Evolutionary conservation across 2,888 invertebrate genomes (phyloP).

Genomic region (Aspidapion aeneum): DNA sequence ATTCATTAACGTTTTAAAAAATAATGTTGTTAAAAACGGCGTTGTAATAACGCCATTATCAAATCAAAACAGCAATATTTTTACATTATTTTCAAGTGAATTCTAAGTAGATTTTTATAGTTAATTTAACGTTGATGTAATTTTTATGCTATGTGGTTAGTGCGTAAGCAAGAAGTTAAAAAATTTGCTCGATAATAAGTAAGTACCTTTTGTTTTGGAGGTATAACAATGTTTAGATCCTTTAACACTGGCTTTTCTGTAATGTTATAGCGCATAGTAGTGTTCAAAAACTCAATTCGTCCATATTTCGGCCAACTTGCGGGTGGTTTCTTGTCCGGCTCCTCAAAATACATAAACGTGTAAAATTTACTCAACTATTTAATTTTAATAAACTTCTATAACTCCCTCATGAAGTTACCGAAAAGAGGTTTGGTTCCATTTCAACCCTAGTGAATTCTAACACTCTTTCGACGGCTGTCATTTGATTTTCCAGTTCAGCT

Average conservation of each 20-base stretch:
- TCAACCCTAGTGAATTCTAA: slow-evolving; percentile 58
- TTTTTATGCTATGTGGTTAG: too few relatives aligned
- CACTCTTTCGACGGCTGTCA: slow-evolving; percentile 65
- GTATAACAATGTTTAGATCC: slow-evolving; percentile 50
- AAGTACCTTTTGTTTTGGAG: slow-evolving; percentile 52
- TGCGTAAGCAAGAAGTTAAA: too few relatives aligned
- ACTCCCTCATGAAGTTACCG: slow-evolving; percentile 29
- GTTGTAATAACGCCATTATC: too few relatives aligned
- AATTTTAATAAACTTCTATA: not conserved
- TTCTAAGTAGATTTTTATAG: too few relatives aligned
- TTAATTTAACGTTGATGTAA: too few relatives aligned
- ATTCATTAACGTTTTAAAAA: too few relatives aligned
- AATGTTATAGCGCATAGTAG: slow-evolving; percentile 60
- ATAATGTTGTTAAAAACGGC: too few relatives aligned
- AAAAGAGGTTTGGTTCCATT: slow-evolving; percentile 44
- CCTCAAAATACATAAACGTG: slow-evolving; percentile 27
- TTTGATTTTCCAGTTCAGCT: slow-evolving; percentile 61
- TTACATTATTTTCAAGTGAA: too few relatives aligned
- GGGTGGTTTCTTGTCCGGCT: slow-evolving; percentile 50
- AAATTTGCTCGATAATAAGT: too few relatives aligned
- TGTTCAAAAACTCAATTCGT: slow-evolving; percentile 55
- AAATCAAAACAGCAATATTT: too few relatives aligned
- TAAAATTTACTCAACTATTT: not conserved
- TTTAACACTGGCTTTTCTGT: slow-evolving; percentile 62
- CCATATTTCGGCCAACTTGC: slow-evolving; percentile 62